Conservation (phyloP, 2,888 invertebrate species). For the Frankliniella intonsa region DNA sequence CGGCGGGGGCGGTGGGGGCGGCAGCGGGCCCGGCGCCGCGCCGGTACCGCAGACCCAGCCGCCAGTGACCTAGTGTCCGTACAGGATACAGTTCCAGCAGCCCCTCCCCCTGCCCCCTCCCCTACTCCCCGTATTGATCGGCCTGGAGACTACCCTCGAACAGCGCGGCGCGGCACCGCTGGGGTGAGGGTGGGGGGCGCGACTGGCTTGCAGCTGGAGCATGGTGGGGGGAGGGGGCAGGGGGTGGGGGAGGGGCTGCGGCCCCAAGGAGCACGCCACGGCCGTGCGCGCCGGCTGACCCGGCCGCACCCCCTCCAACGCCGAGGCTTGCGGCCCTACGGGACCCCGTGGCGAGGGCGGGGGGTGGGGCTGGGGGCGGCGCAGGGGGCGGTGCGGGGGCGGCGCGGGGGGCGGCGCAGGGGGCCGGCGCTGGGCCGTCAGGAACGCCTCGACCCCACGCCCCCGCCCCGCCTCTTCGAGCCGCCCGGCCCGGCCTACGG, state of each 20-base stretch:
- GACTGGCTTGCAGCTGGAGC: neutral
- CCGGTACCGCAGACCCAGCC: slow-evolving; percentile 23
- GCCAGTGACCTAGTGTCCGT: slow-evolving; percentile 23
- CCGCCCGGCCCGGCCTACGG: neutral
- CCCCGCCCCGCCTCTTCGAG: neutral
- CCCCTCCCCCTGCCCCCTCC: neutral
- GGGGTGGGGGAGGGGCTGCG: slow-evolving; percentile 27
- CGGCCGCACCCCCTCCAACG: neutral
- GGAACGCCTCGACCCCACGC: neutral
- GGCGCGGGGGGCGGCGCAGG: too few relatives aligned
- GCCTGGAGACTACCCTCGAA: slow-evolving; percentile 18
- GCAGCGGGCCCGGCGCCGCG: neutral
- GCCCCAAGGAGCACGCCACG: slow-evolving; percentile 29
- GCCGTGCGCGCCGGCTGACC: slow-evolving; percentile 3
- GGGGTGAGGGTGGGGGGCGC: slow-evolving; percentile 7
- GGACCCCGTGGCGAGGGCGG: neutral
- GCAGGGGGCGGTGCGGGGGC: too few relatives aligned
- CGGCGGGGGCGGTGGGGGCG: neutral
- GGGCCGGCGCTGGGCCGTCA: neutral
- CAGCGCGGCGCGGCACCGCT: slow-evolving; percentile 1
- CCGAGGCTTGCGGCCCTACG: neutral
- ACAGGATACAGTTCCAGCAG: slow-evolving; percentile 26
- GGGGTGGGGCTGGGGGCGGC: too few relatives aligned
- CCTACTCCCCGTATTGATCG: slow-evolving; percentile 12
- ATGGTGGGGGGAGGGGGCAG: slow-evolving; percentile 27